Evolutionary conservation across 2,888 invertebrate genomes (phyloP), one percentile per base, ranked within the genome.

Genomic region (Neria commutata): DNA sequence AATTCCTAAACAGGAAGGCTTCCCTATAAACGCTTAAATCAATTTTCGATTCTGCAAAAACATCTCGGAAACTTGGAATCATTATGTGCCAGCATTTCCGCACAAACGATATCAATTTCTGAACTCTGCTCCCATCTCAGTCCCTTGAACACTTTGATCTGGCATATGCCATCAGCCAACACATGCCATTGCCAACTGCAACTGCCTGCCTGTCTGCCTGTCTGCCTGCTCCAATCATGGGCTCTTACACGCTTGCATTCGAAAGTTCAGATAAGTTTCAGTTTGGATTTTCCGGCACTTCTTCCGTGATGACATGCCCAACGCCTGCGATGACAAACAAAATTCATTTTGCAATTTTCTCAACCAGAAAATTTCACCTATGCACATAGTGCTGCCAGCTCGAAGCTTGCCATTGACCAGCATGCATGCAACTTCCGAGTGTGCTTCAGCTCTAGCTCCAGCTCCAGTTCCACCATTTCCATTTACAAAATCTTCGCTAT

Each of bases 251-350:
- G 21, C 42, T 19, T 42, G 42, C 61, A 64, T 65, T 63, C 55
- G 46, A 61, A 61, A 62, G 61, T 69, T 64, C 54, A 63, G 77
- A 77, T 76, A 77, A 76, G 72, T 76, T 76, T 70, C 65, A 64
- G 64, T 67, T 75, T 67, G 73, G 74, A 72, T 74, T 72, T 77
- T 77, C 77, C 77, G 76, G 78, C 71, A 68, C 72, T 71, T 72
- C 71, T 72, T 73, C 74, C 69, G 60, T 76, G 74, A 75, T 73
- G 73, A 74, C 72, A 69, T 71, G 72, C 67, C 67, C 72, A 68
- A 75, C 67, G 68, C 62, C 64, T 37, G 54, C 58, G 57, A 65
- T 67, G 69, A 67, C 66, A 69, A 69, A 60, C 66, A 61, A 73
- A 71, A 73, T 72, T 70, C 74, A 72, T 73, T 71, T 75, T 66